Conservation (phyloP, 2,797 vertebrate species). For the Rhinophrynus dorsalis region DNA sequence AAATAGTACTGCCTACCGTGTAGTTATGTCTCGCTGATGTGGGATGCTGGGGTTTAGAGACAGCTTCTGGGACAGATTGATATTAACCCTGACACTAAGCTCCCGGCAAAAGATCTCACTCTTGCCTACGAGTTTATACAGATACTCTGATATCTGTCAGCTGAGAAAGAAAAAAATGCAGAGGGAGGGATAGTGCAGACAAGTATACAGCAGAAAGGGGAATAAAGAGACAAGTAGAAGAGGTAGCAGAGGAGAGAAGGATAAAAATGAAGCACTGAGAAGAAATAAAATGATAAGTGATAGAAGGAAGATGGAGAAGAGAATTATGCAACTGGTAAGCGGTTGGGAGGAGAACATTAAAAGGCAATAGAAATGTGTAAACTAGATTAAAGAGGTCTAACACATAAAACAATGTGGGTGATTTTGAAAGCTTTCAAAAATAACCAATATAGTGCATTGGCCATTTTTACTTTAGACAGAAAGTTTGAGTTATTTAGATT, state of each 20-base stretch:
- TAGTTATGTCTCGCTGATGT: conserved; percentile 3
- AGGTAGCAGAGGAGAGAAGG: not conserved
- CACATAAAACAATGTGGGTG: too few species aligned
- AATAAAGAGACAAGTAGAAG: not conserved
- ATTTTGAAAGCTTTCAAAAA: too few species aligned
- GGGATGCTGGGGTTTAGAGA: conserved; percentile 27
- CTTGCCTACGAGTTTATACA: conserved; percentile 11
- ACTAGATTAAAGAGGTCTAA: too few species aligned
- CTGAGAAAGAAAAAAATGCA: not conserved
- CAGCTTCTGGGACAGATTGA: conserved; percentile 30
- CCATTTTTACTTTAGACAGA: too few species aligned
- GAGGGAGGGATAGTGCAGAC: not conserved
- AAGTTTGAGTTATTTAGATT: too few species aligned
- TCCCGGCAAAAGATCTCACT: conserved; percentile 20
- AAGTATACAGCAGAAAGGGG: too few species aligned
- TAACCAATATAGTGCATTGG: too few species aligned
- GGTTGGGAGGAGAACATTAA: too few species aligned
- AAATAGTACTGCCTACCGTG: conserved; percentile 31
- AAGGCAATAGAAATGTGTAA: too few species aligned
- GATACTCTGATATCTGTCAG: conserved; percentile 17
- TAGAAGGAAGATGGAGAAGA: not conserved
- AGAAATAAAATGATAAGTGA: conserved; percentile 3
- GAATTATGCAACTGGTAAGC: too few species aligned
- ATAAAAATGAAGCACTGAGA: not conserved
- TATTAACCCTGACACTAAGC: conserved; percentile 39